Evolutionary conservation across 2,797 vertebrate species (phyloP).

Genomic region (Hippoglossus hippoglossus): DNA sequence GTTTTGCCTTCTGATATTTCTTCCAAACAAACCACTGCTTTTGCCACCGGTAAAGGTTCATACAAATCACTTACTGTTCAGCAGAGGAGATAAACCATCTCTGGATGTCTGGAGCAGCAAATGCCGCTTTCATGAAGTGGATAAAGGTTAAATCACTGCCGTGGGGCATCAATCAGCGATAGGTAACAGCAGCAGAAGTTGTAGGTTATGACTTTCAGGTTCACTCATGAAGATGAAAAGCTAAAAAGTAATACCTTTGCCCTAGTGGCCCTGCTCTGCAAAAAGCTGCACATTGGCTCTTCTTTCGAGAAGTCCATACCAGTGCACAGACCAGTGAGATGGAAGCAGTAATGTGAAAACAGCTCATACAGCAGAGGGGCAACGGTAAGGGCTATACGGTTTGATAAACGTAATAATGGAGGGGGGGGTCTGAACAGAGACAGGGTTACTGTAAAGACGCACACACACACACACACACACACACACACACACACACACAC

Average conservation of each 20-base stretch:
- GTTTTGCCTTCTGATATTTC: constrained; percentile 3
- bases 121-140: constrained; percentile 33
- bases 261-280: neutral
- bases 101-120: constrained; percentile 27
- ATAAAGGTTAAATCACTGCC: constrained; percentile 55
- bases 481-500: constrained; percentile 11
- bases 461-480: constrained; percentile 50
- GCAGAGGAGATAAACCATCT: constrained; percentile 23
- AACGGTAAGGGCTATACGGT: constrained; percentile 37
- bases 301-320: constrained; percentile 24
- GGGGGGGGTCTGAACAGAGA: constrained; percentile 39
- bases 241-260: constrained; percentile 30
- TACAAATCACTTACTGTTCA: constrained; percentile 38
- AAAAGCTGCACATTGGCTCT: constrained; percentile 24
- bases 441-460: constrained; percentile 49
- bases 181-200: constrained; percentile 17
- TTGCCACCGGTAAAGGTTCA: constrained; percentile 1
- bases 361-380: constrained; percentile 32
- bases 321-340: constrained; percentile 12
- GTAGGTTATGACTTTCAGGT: constrained; percentile 52
- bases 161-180: constrained; percentile 34
- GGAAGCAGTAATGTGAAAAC: constrained; percentile 39
- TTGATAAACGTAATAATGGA: constrained; percentile 57
- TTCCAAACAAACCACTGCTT: constrained; percentile 19
- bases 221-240: constrained; percentile 34